Evolutionary conservation across 1,140 invertebrate species (phyloP), one percentile per base, ranked within the genome.

Genomic region (Neodiprion pinetum): DNA sequence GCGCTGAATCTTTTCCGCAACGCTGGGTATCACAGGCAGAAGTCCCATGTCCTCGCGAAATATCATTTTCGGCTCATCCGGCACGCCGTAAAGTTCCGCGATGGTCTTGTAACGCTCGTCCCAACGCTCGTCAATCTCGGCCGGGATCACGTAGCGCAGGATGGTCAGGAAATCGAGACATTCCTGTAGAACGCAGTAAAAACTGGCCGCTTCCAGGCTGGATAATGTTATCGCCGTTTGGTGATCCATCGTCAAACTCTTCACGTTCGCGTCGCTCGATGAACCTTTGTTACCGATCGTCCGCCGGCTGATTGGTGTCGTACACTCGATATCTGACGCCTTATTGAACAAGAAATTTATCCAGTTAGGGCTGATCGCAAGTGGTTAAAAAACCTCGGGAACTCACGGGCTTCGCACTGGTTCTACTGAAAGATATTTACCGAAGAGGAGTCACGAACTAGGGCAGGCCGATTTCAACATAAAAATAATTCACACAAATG

Each of bases 1-100:
- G 40, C 70, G 76, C n/a, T 84, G 74, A 17, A 86, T 61, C 79
- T 85, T 86, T 61, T 81, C 76, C 11, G 72, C 48, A 9, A 77
- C 67, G 1, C 61, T 76, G 9, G 71, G 53, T n/a, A 80, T 48
- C 0, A 80, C 23, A 0, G 80, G 74, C 21, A 71, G 28, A 9
- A 81, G 72, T 10, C 75, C 80, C 70, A 78, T 78, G 1, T 83
- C 78, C 72, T 79, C 65, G 21, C 77, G 72, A 9, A 81, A 82
- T 4, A 78, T 76, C 47, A 73, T 74, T 48, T 61, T 69, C 7
- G 75, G 77, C 49, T 85, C 81, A 50, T 80, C 74, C 7, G 72
- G n/a, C 0, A 11, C 66, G 21, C 70, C 78, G 40, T 80, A 85
- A 28, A 67, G 80, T 48, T 80, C 75, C 3, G 80, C 74, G 9